A percentile compares a stretch with the other conserved stretches of the same genome.
These are phyloP conservation scores for Melanostoma mellinum DNA, from an alignment of 2,888 invertebrate species.

Conservation along the genomic window DNA sequence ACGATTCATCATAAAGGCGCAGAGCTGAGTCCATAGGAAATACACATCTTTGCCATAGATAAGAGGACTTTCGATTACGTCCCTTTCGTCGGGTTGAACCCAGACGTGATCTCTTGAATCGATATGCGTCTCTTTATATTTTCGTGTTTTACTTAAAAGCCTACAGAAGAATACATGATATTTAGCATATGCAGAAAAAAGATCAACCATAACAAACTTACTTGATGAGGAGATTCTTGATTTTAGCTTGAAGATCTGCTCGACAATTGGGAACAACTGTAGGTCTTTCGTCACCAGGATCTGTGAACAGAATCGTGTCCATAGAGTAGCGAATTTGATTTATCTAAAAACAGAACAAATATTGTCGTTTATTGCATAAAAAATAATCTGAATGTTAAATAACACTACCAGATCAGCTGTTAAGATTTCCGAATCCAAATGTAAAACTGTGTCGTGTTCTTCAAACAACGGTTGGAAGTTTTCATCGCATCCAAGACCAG, in stretches of 20 bases:
- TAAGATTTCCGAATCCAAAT: slow-evolving; percentile 89
- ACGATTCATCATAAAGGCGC: slow-evolving; percentile 80
- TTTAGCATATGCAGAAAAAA: not conserved
- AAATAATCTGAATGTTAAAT: slow-evolving; percentile 26
- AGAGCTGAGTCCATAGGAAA: slow-evolving; percentile 84
- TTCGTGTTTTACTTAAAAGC: slow-evolving; percentile 82
- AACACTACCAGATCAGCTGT: slow-evolving; percentile 86
- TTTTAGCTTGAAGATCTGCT: slow-evolving; percentile 81
- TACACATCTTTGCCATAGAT: slow-evolving; percentile 80
- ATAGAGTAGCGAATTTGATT: slow-evolving; percentile 89
- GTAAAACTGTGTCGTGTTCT: slow-evolving; percentile 91
- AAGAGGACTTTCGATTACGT: slow-evolving; percentile 77
- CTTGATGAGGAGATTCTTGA: slow-evolving; percentile 82
- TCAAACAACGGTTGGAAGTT: slow-evolving; percentile 86
- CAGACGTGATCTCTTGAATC: slow-evolving; percentile 79
- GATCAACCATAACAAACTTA: slow-evolving; percentile 75
- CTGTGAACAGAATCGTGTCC: slow-evolving; percentile 85
- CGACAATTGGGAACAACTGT: slow-evolving; percentile 78
- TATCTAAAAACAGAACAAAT: slow-evolving; percentile 86
- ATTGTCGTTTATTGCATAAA: too few species aligned
- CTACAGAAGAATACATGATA: slow-evolving; percentile 73
- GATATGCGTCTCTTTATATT: slow-evolving; percentile 79
- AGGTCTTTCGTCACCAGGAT: slow-evolving; percentile 79
- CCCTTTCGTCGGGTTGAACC: slow-evolving; percentile 78
- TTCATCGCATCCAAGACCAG: slow-evolving; percentile 90